These are phyloP conservation scores for Temnothorax rugatulus DNA, from an alignment of 2,888 invertebrate genomes.

Conservation along the genomic window DNA sequence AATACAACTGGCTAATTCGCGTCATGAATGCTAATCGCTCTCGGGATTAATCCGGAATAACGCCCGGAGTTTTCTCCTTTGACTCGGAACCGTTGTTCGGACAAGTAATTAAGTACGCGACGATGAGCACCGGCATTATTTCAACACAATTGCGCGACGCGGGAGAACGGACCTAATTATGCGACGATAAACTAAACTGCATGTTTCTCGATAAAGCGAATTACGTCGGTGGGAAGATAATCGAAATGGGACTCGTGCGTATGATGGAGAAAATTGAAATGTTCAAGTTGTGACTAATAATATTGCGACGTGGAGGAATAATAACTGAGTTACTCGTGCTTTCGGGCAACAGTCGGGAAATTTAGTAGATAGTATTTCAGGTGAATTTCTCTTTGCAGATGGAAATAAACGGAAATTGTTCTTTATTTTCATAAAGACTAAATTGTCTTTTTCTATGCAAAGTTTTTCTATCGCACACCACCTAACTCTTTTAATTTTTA, in stretches of 20 bases:
- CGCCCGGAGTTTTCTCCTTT: slow-evolving; percentile 1
- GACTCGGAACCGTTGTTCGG: neutral
- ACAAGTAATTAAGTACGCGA: neutral
- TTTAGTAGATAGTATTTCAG: neutral
- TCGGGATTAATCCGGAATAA: slow-evolving; percentile 38
- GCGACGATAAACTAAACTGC: neutral
- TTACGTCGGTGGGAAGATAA: neutral
- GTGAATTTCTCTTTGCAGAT: neutral
- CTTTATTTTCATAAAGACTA: neutral
- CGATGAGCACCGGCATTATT: slow-evolving; percentile 17
- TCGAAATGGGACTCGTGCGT: neutral
- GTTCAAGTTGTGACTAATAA: slow-evolving; percentile 3
- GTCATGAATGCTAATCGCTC: slow-evolving; percentile 45
- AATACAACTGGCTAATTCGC: slow-evolving; percentile 57
- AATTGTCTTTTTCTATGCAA: neutral
- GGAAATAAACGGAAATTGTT: neutral
- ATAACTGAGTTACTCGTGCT: neutral
- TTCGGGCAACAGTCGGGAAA: neutral
- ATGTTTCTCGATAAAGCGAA: slow-evolving; percentile 3
- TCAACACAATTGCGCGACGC: neutral
- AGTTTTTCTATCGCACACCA: neutral
- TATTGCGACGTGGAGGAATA: neutral
- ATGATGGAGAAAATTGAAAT: neutral
- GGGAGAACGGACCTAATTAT: neutral
- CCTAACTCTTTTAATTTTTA: neutral